Percentiles rank a stretch among this genome's conserved stretches.
phyloP scores from a whole-genome alignment of 2,113 vertebrate species.

The Dasypus novemcinctus region DNA sequence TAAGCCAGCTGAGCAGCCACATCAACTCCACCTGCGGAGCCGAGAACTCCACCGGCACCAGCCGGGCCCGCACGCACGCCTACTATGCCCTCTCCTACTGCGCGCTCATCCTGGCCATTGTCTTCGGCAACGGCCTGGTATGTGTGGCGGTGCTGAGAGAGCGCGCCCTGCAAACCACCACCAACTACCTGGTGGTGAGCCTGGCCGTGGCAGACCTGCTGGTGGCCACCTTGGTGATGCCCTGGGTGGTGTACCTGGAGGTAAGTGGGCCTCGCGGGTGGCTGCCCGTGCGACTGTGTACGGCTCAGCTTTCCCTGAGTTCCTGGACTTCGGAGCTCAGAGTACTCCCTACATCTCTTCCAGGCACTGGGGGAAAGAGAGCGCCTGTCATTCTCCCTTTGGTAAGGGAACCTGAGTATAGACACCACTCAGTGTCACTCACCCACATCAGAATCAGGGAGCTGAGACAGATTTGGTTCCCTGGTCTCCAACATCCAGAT shows the following conservation, averaged over 20 bases:
- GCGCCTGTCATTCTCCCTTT: neutral
- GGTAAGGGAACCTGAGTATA: neutral
- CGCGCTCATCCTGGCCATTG: conserved; percentile 90
- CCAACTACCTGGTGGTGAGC: conserved; percentile 97
- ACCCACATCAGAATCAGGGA: neutral
- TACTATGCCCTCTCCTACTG: conserved; percentile 94
- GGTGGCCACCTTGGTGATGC: conserved; percentile 95
- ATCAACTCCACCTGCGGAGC: conserved; percentile 85
- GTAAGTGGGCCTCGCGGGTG: conserved; percentile 80
- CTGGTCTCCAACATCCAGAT: neutral
- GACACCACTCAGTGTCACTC: neutral
- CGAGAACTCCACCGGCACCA: conserved; percentile 82
- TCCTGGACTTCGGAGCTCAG: neutral
- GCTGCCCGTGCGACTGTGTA: neutral
- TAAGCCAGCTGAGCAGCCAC: conserved; percentile 82
- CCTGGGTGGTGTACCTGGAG: conserved; percentile 96
- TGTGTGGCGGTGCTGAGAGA: conserved; percentile 93
- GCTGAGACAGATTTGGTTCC: neutral
- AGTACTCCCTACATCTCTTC: neutral
- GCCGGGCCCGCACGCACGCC: conserved; percentile 76
- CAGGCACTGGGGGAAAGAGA: neutral
- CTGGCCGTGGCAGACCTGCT: conserved; percentile 94
- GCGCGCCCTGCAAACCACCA: conserved; percentile 92
- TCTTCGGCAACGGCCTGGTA: conserved; percentile 94
- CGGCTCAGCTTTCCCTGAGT: neutral